phyloP scores from a whole-genome alignment of 2,888 invertebrate genomes.

The Caradrina kadenii region DNA sequence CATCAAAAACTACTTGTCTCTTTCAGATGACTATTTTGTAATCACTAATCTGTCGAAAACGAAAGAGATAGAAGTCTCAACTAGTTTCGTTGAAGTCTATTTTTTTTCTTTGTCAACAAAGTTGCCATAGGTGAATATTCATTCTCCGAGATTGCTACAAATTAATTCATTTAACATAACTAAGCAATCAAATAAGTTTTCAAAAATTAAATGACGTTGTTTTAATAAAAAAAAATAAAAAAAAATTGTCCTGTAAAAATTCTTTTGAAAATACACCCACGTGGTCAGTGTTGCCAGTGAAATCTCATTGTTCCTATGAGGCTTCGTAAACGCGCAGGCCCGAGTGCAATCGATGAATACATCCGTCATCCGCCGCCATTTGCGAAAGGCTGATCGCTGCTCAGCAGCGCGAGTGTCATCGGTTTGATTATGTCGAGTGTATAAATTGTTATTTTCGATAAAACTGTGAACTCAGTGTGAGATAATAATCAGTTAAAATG shows the following conservation, averaged over 20 bases:
- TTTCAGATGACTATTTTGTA: neutral
- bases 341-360: slow-evolving; percentile 89
- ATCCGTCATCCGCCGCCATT: slow-evolving; percentile 91
- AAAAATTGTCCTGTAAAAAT: neutral
- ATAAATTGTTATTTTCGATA: slow-evolving; percentile 84
- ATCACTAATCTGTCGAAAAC: neutral
- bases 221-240: too few species aligned
- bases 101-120: neutral
- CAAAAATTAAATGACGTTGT: neutral
- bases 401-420: slow-evolving; percentile 86
- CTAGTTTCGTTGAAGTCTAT: neutral
- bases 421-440: slow-evolving; percentile 88
- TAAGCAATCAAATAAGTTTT: neutral
- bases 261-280: slow-evolving; percentile 19
- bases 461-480: slow-evolving; percentile 86
- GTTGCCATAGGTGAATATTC: slow-evolving; percentile 32
- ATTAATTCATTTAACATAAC: neutral
- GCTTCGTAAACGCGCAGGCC: slow-evolving; percentile 79
- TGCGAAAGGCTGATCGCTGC: slow-evolving; percentile 88
- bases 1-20: neutral
- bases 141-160: neutral
- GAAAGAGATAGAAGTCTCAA: slow-evolving; percentile 16
- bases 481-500: slow-evolving; percentile 85
- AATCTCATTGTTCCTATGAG: slow-evolving; percentile 44
- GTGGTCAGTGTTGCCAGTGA: slow-evolving; percentile 53